Conservation (phyloP, 2,797 vertebrate genomes). For the Natrix natrix region DNA sequence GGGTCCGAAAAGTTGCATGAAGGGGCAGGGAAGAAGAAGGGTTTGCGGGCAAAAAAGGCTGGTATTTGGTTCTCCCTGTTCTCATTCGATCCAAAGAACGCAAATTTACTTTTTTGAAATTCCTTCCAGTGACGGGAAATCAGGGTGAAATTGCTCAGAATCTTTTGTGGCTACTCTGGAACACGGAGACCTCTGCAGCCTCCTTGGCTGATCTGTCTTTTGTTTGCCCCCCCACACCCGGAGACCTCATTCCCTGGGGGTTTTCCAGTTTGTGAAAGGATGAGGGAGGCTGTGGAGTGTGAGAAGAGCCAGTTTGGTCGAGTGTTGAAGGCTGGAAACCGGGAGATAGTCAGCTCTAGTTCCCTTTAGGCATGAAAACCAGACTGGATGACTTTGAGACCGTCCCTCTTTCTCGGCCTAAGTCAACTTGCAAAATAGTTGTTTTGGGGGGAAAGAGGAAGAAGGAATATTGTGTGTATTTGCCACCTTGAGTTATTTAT, state of each 20-base stretch:
- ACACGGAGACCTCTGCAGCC: neutral
- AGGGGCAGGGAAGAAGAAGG: neutral
- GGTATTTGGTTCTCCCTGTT: neutral
- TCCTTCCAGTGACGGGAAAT: neutral
- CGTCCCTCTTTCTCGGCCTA: too few relatives aligned
- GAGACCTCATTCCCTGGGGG: neutral
- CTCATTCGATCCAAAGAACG: neutral
- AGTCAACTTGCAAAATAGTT: too few relatives aligned
- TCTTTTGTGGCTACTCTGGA: neutral
- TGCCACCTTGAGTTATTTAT: too few relatives aligned
- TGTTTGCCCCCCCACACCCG: too few relatives aligned
- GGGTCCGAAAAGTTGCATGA: too few relatives aligned
- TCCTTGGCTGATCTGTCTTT: neutral
- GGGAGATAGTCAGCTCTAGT: too few relatives aligned
- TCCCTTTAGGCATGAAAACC: too few relatives aligned
- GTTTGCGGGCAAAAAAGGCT: neutral
- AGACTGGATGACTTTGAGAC: too few relatives aligned
- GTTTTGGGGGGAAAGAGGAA: too few relatives aligned
- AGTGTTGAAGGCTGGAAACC: too few relatives aligned
- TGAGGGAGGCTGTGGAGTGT: neutral
- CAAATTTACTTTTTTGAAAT: neutral
- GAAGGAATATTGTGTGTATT: too few relatives aligned
- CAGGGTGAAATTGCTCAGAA: neutral
- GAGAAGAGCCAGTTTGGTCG: neutral
- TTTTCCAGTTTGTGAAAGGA: neutral